Evolutionary conservation across 2,113 vertebrate genomes (phyloP).

Genomic region (Delphinapterus leucas): DNA sequence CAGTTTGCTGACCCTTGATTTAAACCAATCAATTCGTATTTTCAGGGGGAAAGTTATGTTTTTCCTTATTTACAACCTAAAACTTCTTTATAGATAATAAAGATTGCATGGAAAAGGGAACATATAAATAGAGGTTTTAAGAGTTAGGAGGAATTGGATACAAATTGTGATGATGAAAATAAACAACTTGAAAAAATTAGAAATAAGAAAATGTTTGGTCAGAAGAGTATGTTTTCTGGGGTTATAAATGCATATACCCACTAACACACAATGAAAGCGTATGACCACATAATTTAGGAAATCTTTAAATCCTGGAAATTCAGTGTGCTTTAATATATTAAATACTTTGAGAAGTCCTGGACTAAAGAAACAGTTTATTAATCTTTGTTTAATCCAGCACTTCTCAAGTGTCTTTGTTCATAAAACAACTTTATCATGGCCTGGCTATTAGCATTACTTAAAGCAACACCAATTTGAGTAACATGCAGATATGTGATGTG

Average conservation of each 20-base stretch:
- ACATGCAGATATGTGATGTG: background rate
- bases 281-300: background rate
- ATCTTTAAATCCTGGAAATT: background rate
- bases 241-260: background rate
- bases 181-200: background rate
- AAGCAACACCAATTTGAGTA: background rate
- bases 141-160: background rate
- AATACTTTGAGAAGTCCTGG: background rate
- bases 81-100: background rate
- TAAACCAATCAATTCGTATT: background rate
- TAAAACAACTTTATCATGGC: background rate
- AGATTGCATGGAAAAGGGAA: background rate
- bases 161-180: background rate
- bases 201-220: background rate
- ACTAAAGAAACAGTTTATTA: background rate
- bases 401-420: background rate
- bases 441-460: background rate
- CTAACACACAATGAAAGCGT: background rate
- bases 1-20: background rate
- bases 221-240: background rate
- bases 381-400: background rate
- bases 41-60: background rate
- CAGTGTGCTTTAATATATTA: background rate
- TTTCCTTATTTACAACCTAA: background rate
- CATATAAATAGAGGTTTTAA: background rate